Evolutionary conservation across 2,113 vertebrate genomes (phyloP).

Genomic region (Motacilla tschutschensis): DNA sequence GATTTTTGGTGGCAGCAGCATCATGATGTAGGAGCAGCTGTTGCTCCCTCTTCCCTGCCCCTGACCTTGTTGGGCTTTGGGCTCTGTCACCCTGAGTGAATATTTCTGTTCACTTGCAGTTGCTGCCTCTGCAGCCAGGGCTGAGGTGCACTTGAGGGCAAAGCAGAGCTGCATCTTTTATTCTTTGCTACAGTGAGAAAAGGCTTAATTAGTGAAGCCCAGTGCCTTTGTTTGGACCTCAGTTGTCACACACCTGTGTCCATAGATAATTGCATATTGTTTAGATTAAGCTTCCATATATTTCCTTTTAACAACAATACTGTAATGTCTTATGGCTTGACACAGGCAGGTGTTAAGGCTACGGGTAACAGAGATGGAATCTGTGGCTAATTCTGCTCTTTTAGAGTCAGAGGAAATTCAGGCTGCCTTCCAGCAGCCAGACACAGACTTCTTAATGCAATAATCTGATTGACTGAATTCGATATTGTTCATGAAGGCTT

Average conservation of each 20-base stretch:
- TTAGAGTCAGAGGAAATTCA: background rate
- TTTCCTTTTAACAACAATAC: background rate
- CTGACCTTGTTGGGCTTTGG: rapidly evolving
- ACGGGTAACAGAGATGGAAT: background rate
- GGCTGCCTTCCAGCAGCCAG: background rate
- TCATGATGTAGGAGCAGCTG: background rate
- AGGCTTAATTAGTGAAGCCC: background rate
- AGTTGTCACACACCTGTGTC: background rate
- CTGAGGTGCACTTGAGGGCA: background rate
- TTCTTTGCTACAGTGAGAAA: background rate
- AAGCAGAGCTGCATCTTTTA: background rate
- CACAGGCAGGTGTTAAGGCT: background rate
- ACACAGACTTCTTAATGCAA: background rate
- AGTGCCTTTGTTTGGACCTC: background rate
- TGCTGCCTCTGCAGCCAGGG: background rate
- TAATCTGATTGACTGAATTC: background rate
- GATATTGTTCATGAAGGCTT: background rate
- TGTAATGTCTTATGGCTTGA: background rate
- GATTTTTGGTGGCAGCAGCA: background rate
- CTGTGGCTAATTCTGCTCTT: background rate
- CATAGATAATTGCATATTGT: background rate
- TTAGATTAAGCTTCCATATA: background rate
- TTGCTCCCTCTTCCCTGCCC: background rate
- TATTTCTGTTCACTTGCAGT: background rate
- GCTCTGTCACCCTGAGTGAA: background rate